Base-by-base conservation (phyloP, 2,888 invertebrate species). In the Chironomus tentans region DNA sequence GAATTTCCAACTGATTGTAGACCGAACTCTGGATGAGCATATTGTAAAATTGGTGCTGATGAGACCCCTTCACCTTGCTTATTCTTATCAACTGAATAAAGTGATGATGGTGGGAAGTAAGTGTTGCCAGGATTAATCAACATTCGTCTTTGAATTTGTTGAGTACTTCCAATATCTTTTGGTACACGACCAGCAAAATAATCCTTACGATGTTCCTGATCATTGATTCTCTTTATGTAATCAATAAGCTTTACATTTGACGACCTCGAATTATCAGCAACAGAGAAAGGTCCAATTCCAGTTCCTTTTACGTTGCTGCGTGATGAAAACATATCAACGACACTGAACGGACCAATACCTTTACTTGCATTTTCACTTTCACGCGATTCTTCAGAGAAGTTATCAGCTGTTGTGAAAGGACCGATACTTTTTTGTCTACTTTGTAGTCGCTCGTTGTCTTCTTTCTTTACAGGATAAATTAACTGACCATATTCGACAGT, bases 11-110 rank as follows among this genome's bases (percentile, higher is more conserved):
- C 80, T 0, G 92, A 90, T 81, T 92, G 92, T 0, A 91, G 89
- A 13, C 92, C 92, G 4, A 92, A 82, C 79, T 92, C 92, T 0
- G 92, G 92, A 81, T 92, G 92, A 0, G 92, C 92, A 80, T 92
- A 92, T 80, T 92, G 92, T 0, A 92, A 84, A 3, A 92, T 91
- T 0, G 92, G 92, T 2, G 61, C 61, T 12, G 48, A 7, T 24
- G 24, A 28, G 24, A 90, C 89, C 1, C 4, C 7, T 78, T 86
- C 87, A 77, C 87, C 87, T 0, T 90, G 86, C 13, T 74, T 74
- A 5, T 7, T 21, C 7, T 28, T 48, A 1, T 65, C 65, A 0
- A 88, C 87, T 1, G 88, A 88, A 80, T 91, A 92, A 80, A 89
- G 82, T 13, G 86, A 84, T 0, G 91, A 91, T 78, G 88, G 88